Evolutionary conservation across 2,888 invertebrate genomes (phyloP), one percentile per base, ranked within the genome.

Genomic region (Rhaphigaster nebulosa): DNA sequence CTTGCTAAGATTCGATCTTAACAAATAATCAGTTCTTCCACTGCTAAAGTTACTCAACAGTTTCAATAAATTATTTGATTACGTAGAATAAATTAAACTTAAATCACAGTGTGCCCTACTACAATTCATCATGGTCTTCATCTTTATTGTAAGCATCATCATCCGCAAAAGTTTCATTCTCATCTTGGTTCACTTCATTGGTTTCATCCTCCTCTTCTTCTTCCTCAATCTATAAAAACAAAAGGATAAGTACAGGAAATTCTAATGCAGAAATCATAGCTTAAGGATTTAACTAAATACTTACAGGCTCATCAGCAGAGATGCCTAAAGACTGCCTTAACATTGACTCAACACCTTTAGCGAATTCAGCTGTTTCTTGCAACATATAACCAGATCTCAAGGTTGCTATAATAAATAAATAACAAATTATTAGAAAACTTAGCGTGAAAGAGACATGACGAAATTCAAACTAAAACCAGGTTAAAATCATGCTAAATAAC

Each of bases 371-470:
- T 0, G 98, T 97, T 93, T 98, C 98, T 92, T 95, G 95, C 91
- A 99, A 95, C 96, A 97, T 96, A 94, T 96, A 99, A n/a, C 99
- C 99, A 10, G 99, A 99, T 91, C 98, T 95, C 90, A 99, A 94
- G 3, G 98, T 98, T 20, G 99, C 98, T 23, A 94, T 93, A 93
- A 94, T n/a, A 84, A 84, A 84, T 0, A 50, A 23, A 84, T n/a
- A 23, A 29, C 13, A 76, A 38, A 76, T 38, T 23, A 38, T 38
- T 34, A 38, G 23, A 65, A 65, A 65, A 29, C 26, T 15, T 60
- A 23, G 26, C 10, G 0, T 10, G 29, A 15, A 60, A 60, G n/a
- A 13, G 29, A 60, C 15, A 29, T 60, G 29, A 29, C n/a, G 56
- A 8, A 56, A 56, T 56, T 56, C 23, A 56, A 10, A 56, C 6